Conservation (phyloP, 2,888 invertebrate species). For the Cosmia pyralina region DNA sequence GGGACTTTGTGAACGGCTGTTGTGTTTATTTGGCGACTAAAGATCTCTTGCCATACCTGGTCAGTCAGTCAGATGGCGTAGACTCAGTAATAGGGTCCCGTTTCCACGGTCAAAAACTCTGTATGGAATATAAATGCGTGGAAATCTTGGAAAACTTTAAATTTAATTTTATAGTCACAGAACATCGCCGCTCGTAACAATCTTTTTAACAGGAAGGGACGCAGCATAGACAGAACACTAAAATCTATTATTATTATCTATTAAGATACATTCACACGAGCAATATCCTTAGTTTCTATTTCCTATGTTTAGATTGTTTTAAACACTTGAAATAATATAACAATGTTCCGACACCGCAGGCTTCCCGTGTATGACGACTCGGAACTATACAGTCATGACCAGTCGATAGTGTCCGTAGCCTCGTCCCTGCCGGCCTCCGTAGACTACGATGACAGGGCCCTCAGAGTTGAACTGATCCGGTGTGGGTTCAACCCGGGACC, state of each 20-base stretch:
- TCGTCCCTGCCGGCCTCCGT: conserved; percentile 91
- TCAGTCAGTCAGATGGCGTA: too few species aligned
- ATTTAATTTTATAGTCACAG: too few species aligned
- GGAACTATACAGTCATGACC: conserved; percentile 76
- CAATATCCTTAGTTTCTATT: too few species aligned
- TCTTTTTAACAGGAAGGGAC: too few species aligned
- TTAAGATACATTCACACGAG: too few species aligned
- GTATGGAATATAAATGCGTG: too few species aligned
- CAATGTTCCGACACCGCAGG: conserved; percentile 65
- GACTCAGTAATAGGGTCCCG: background rate
- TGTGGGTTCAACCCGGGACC: conserved; percentile 95
- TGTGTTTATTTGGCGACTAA: background rate
- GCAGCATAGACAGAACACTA: too few species aligned
- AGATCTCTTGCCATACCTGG: background rate
- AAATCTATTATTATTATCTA: too few species aligned
- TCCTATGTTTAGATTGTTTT: too few species aligned
- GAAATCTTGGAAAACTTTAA: too few species aligned
- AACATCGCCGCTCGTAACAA: too few species aligned
- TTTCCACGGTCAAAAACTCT: background rate
- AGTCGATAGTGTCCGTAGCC: conserved; percentile 83
- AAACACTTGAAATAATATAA: conserved; percentile 3
- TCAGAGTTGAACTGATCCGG: conserved; percentile 91
- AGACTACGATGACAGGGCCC: conserved; percentile 92
- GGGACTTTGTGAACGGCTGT: background rate
- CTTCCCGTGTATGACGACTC: conserved; percentile 80